Conservation (phyloP, 2,888 invertebrate species). For the Macrophya alboannulata region DNA sequence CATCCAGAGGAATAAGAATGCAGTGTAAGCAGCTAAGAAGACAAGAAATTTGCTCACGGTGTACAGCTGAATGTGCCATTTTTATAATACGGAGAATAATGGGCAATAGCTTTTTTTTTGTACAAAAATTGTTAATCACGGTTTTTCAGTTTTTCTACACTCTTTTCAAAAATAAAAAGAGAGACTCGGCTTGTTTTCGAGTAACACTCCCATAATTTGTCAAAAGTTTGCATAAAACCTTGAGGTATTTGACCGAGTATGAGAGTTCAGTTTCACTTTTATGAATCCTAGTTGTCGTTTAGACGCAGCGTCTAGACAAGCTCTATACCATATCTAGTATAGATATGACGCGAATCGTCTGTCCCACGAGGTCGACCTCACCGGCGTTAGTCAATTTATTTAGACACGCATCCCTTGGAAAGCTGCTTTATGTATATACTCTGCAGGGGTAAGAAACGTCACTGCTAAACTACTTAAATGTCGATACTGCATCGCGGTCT, state of each 20-base stretch:
- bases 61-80: too few relatives aligned
- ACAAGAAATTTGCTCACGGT: too few relatives aligned
- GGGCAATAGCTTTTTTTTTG: too few relatives aligned
- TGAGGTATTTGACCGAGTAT: conserved; percentile 26
- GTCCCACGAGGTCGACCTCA: conserved; percentile 37
- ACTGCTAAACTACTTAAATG: not conserved
- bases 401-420: conserved; percentile 41
- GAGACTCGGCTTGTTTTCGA: not conserved
- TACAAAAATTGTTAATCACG: too few relatives aligned
- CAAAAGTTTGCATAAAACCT: not conserved
- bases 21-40: not conserved
- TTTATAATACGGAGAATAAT: too few relatives aligned
- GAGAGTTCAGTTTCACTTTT: conserved; percentile 43
- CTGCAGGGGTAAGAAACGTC: not conserved
- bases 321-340: not conserved
- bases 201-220: not conserved
- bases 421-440: not conserved
- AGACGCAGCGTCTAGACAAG: conserved; percentile 11
- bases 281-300: conserved; percentile 4
- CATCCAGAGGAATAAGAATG: too few relatives aligned
- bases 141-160: not conserved
- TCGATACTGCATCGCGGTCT: conserved; percentile 18
- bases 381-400: conserved; percentile 45
- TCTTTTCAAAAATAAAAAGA: not conserved
- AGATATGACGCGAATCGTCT: not conserved